A percentile compares a stretch with the other conserved stretches of the same genome.
These are phyloP conservation scores for Orientallactaga sibirica DNA, from an alignment of 2,797 vertebrate species.

Conservation along the genomic window DNA sequence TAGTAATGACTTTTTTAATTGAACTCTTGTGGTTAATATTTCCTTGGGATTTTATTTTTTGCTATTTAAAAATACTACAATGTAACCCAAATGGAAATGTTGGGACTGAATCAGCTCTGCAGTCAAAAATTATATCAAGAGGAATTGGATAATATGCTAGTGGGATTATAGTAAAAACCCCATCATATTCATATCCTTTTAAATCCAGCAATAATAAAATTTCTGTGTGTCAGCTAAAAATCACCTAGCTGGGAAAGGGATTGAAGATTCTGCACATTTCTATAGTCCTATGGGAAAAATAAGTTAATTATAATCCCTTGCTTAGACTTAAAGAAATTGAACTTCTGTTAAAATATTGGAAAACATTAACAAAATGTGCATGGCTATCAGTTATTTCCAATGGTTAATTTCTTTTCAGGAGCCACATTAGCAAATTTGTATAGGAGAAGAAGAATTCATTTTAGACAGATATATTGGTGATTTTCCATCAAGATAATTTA, in stretches of 20 bases:
- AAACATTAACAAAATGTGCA: slow-evolving; percentile 73
- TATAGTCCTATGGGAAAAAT: slow-evolving; percentile 54
- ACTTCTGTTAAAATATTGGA: slow-evolving; percentile 75
- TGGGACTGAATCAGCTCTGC: slow-evolving; percentile 17
- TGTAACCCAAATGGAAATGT: slow-evolving; percentile 53
- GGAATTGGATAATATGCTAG: slow-evolving; percentile 40
- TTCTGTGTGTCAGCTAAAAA: slow-evolving; percentile 55
- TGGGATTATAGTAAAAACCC: slow-evolving; percentile 35
- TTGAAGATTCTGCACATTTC: slow-evolving; percentile 25
- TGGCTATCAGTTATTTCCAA: slow-evolving; percentile 53
- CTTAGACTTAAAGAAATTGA: slow-evolving; percentile 74
- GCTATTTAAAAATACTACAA: slow-evolving; percentile 55
- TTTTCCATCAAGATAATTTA: slow-evolving; percentile 47
- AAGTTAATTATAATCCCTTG: slow-evolving; percentile 72
- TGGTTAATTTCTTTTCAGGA: slow-evolving; percentile 50
- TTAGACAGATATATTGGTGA: background rate
- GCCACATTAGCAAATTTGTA: slow-evolving; percentile 47
- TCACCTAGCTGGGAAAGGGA: slow-evolving; percentile 27
- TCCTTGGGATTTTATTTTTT: slow-evolving; percentile 58
- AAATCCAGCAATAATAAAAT: slow-evolving; percentile 46
- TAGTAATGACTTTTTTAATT: slow-evolving; percentile 66
- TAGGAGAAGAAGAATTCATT: slow-evolving; percentile 1
- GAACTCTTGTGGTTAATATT: slow-evolving; percentile 56
- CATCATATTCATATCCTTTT: slow-evolving; percentile 52
- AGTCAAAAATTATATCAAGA: slow-evolving; percentile 49